Base-by-base conservation (phyloP, 2,113 vertebrate genomes). In the Castor canadensis region DNA sequence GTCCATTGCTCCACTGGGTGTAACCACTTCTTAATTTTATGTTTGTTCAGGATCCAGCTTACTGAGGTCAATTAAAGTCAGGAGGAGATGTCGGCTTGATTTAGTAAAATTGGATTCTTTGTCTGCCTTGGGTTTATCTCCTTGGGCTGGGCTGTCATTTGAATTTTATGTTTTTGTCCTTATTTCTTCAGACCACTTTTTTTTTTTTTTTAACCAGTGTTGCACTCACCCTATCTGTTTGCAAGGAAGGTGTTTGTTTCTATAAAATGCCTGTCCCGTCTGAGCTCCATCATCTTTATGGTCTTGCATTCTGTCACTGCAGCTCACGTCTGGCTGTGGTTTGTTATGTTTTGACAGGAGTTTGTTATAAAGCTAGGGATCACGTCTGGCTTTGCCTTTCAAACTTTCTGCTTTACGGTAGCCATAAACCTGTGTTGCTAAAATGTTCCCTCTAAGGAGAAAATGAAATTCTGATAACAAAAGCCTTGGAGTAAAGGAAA, bases 221-320 rank as follows among this genome's bases (percentile, higher is more conserved):
- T 96, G 26, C 13, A 60, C 89, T 96, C 32, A 19, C 97, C 95
- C 97, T 97, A 85, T 98, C 93, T 97, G 94, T 97, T 98, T 97
- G 96, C 97, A 88, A 72, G 96, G 97, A 98, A 98, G 98, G 96
- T 93, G 97, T 98, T 98, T 98, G 97, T 97, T 98, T 97, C 97
- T 97, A 52, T 97, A 97, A 98, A 98, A 98, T 92, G 97, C 98
- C 97, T 98, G 98, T 98, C 98, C 97, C 87, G 58, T 89, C 91
- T 87, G 95, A 98, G 98, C 97, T 98, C 97, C 96, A 97, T 98
- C 98, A 98, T 98, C 97, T 98, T 98, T 98, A 98, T 2, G 28
- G 96, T 95, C 97, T 98, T 97, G 94, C 76, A 82, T 98, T 95
- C 98, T 98, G 98, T 98, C 97, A 96, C 97, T 84, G 95, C 76